Percentiles rank a stretch among this genome's conserved stretches.
Conservation (phyloP, 2,797 vertebrate genomes). For the Notolepis coatsorum region DNA sequence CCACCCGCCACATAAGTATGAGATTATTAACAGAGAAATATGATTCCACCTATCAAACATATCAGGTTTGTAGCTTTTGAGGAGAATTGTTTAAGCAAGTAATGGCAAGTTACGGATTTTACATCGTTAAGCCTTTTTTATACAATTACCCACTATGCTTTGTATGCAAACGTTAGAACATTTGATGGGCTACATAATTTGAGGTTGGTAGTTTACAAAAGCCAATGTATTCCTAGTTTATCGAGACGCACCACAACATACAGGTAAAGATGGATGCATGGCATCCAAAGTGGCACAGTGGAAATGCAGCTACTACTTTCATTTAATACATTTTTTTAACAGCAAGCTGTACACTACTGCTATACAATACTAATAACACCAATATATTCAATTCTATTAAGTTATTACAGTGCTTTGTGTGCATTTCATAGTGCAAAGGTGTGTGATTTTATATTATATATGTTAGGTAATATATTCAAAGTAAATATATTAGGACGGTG, state of each 20-base stretch:
- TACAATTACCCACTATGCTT: too few relatives aligned
- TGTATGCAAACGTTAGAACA: too few relatives aligned
- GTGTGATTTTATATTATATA: slow-evolving; percentile 35
- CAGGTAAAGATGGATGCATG: slow-evolving; percentile 55
- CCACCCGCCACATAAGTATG: too few relatives aligned
- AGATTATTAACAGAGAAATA: neutral
- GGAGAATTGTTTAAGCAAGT: too few relatives aligned
- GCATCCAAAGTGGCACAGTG: slow-evolving; percentile 39
- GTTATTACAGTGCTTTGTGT: slow-evolving; percentile 34
- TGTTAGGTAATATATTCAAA: slow-evolving; percentile 40
- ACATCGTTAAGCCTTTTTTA: too few relatives aligned
- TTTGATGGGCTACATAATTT: too few relatives aligned
- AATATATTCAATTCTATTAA: slow-evolving; percentile 30
- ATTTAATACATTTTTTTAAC: too few relatives aligned
- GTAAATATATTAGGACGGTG: slow-evolving; percentile 44
- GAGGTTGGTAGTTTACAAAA: neutral
- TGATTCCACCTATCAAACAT: neutral
- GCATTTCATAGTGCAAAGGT: slow-evolving; percentile 41
- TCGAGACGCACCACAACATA: slow-evolving; percentile 1
- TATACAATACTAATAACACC: slow-evolving; percentile 12
- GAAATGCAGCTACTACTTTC: slow-evolving; percentile 32
- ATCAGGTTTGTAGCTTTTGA: too few relatives aligned
- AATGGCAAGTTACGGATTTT: too few relatives aligned
- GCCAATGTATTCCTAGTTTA: neutral
- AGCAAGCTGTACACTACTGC: slow-evolving; percentile 19